Evolutionary conservation across 2,888 invertebrate genomes (phyloP), one percentile per base, ranked within the genome.

Genomic region (Coremacera marginata): DNA sequence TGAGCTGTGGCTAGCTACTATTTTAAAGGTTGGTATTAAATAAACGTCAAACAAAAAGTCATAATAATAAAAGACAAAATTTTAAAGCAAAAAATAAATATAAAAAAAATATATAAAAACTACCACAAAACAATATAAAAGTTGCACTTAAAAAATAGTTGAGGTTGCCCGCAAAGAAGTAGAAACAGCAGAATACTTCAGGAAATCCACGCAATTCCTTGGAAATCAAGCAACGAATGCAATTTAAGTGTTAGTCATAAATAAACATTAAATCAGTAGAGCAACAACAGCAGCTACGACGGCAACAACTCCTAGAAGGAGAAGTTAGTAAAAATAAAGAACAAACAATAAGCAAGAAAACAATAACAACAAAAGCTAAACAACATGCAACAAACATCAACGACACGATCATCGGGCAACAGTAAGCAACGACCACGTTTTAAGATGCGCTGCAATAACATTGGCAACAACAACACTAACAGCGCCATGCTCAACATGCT

Each of bases 401-500:
- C 72, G 60, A 77, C 77, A 72, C 70, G 70, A 70, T 62, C 76
- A 70, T 62, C 76, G 55, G 31, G 70, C 60, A 16, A 44, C 65
- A 31, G 52, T 14, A 16, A 44, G 44, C 75, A 7, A 25, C 75
- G 19, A 22, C 34, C 37, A 44, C 60, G 57, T 7, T n/a, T 22
- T 11, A 31, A 19, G 60, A 52, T 65, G 49, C n/a, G 65, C 34
- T 19, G 19, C 25, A 44, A 2, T 44, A 31, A 31, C 31, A 31
- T 4, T 27, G 19, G 7, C 51, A 25, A 22, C 22, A 25, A 7
- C 57, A 49, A 27, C 51, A 34, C 8, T 5, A 55, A 14, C 44
- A 49, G n/a, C 49, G 44, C 34, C 60, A 60, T 37, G 68, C 51
- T 22, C 60, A 60, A n/a, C 73, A 72, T 68, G 27, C 44, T 68